phyloP scores from a whole-genome alignment of 2,797 vertebrate genomes.

The Coregonus sp. region DNA sequence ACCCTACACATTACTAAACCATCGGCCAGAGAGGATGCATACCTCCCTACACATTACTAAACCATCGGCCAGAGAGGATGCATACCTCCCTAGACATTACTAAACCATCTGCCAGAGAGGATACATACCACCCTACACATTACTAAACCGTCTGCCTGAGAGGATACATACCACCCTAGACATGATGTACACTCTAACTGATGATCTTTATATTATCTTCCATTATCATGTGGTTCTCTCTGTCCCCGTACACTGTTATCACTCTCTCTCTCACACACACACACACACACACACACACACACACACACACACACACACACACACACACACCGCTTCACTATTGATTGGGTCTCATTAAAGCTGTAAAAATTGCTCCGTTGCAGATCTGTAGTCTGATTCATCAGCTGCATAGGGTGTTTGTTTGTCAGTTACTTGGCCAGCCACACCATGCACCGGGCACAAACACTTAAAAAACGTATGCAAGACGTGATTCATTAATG shows the following conservation, averaged over 20 bases:
- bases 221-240: conserved; percentile 45
- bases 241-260: conserved; percentile 47
- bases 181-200: conserved; percentile 52
- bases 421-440: conserved; percentile 32
- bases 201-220: conserved; percentile 63
- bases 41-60: too few species aligned
- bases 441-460: not conserved
- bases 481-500: not conserved
- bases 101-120: too few species aligned
- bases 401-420: conserved; percentile 24
- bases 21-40: not conserved
- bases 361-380: conserved; percentile 50
- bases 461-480: not conserved
- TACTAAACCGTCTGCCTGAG: too few species aligned
- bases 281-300: too few species aligned
- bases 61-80: not conserved
- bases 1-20: too few species aligned
- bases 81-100: too few species aligned
- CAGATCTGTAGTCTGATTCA: conserved; percentile 43
- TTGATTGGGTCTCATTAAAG: conserved; percentile 60
- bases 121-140: too few species aligned
- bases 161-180: conserved; percentile 28
- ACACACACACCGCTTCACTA: conserved; percentile 24
- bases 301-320: too few species aligned
- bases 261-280: conserved; percentile 7